These are phyloP conservation scores for Lagopus muta DNA, from an alignment of 2,113 vertebrate species.

Conservation along the genomic window DNA sequence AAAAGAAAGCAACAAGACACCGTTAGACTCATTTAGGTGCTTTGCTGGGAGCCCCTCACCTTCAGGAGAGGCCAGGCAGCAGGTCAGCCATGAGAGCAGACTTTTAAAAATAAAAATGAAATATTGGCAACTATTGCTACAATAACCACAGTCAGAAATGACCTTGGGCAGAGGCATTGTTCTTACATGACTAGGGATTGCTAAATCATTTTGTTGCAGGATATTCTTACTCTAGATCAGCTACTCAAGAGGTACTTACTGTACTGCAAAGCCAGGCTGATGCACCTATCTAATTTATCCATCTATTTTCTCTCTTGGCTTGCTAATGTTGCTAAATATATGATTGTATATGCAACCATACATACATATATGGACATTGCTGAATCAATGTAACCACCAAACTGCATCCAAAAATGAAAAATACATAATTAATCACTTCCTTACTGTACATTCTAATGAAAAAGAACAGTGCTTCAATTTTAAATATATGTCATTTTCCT, in stretches of 20 bases:
- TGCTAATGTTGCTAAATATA: background rate
- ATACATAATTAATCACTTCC: background rate
- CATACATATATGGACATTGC: background rate
- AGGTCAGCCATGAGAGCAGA: rapidly evolving
- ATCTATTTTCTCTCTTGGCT: background rate
- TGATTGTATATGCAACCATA: background rate
- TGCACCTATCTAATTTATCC: background rate
- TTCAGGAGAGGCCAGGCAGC: background rate
- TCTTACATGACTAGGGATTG: background rate
- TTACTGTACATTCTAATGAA: background rate
- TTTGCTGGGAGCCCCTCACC: background rate
- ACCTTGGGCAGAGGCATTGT: background rate
- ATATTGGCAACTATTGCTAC: background rate
- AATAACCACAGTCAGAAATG: background rate
- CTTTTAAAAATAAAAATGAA: background rate
- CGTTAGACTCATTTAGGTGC: background rate
- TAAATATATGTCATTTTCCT: background rate
- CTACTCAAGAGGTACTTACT: background rate
- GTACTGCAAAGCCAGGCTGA: background rate
- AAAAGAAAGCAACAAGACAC: background rate
- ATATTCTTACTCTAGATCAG: background rate
- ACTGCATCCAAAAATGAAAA: background rate
- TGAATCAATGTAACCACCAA: background rate
- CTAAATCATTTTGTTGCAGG: background rate
- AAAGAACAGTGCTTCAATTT: background rate